Evolutionary conservation across 2,113 vertebrate genomes (phyloP).

Genomic region (Caranx ignobilis): DNA sequence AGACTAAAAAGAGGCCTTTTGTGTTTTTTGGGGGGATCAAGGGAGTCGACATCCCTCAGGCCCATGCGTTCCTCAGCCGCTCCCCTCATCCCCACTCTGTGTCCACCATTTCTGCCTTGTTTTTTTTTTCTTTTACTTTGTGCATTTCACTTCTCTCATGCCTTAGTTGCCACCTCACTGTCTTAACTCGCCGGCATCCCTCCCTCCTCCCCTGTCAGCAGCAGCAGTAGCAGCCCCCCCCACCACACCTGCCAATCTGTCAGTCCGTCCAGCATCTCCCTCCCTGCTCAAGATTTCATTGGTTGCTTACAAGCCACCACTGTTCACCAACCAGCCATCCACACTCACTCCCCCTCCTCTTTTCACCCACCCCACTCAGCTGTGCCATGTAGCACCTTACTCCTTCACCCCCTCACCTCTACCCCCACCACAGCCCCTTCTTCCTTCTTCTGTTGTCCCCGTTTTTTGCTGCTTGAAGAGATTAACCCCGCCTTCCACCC

Average conservation of each 20-base stretch:
- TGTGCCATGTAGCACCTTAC: constrained; percentile 56
- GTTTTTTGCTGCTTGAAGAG: constrained; percentile 69
- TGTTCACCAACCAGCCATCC: constrained; percentile 5
- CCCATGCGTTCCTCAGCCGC: constrained; percentile 17
- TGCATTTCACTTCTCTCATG: constrained; percentile 68
- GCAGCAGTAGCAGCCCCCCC: constrained; percentile 44
- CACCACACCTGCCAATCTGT: not conserved
- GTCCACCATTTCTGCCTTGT: constrained; percentile 67
- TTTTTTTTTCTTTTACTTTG: constrained; percentile 36
- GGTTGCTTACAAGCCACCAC: constrained; percentile 20
- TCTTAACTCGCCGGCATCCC: constrained; percentile 33
- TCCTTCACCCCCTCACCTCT: not conserved
- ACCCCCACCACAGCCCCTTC: not conserved
- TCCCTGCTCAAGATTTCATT: constrained; percentile 6
- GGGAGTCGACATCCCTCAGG: constrained; percentile 21
- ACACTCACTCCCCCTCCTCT: not conserved
- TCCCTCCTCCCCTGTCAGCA: constrained; percentile 37
- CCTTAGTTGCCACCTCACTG: constrained; percentile 55
- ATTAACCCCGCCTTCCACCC: constrained; percentile 62
- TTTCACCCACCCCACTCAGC: constrained; percentile 13
- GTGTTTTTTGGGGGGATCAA: constrained; percentile 22
- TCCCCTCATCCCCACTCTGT: constrained; percentile 10
- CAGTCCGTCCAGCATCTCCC: constrained; percentile 32
- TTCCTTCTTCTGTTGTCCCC: not conserved
- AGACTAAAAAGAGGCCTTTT: constrained; percentile 84